Base-by-base conservation (phyloP, 1,140 invertebrate species). In the Zaprionus tsacasi region DNA sequence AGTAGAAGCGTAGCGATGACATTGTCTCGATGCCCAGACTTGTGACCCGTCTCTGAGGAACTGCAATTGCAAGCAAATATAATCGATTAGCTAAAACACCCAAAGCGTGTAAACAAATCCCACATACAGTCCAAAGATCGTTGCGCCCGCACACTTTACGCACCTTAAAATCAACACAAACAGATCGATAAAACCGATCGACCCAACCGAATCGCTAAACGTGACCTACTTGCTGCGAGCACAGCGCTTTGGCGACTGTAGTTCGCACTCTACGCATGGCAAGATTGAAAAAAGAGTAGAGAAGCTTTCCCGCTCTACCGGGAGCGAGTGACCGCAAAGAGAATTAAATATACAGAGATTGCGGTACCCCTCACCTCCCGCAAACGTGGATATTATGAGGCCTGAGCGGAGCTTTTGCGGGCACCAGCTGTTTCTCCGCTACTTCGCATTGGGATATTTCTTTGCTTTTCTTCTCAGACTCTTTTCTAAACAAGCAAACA, bases 1-100 rank as follows among this genome's bases (percentile, higher is more conserved):
- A 96, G 86, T 96, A 97, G 35, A 95, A 93, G 81, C 95, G 95
- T 30, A 96, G 54, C 17, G 82, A 74, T 27, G 80, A 55, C 59
- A 78, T 82, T 65, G 64, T 80, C 17, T 30, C 65, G 12, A 4
- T 30, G 15, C 48, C 48, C 13, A 76, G 56, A 68, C 70, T 71
- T 6, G 80, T 67, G 12, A 66, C 7, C 43, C 43, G 64, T 27
- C 77, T 57, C 1, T 5, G 56, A 6, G 66, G 55, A 70, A 61
- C 82, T 87, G 72, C 10, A 70, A 57, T 5, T 35, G 15, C 50
- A 52, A 45, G 36, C 6, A 54, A 64, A 6, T 30, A 30, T 30
- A 52, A 58, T 30, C 52, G 54, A 50, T 63, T 52, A 3, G 13
- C 13, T 45, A 15, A 30, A 30, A 21, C 3, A 4, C 17, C 15